A percentile compares a stretch with the other conserved stretches of the same genome.
These are phyloP conservation scores for Solen grandis DNA, from an alignment of 1,140 invertebrate genomes.

Conservation along the genomic window DNA sequence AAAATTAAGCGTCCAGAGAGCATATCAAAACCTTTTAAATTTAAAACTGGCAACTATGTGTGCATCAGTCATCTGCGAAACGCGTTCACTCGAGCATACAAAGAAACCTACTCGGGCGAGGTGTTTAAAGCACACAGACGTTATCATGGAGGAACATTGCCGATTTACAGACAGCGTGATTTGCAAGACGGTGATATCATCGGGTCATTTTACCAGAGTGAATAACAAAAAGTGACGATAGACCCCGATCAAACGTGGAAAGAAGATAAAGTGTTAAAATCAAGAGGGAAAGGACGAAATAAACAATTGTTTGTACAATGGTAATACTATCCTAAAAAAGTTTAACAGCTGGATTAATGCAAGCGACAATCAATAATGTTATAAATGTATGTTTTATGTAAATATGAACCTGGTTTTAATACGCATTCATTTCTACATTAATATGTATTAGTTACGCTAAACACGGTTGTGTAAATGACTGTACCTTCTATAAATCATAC, in stretches of 20 bases:
- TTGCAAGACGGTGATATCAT: conserved; percentile 32
- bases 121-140: not conserved
- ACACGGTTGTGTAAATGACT: too few species aligned
- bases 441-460: too few species aligned
- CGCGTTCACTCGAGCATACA: too few species aligned
- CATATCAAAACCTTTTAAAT: not conserved
- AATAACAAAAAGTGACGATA: too few species aligned
- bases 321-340: conserved; percentile 35
- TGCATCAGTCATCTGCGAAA: conserved; percentile 5
- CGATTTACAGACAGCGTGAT: conserved; percentile 47
- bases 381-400: too few species aligned
- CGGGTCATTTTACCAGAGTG: conserved; percentile 53
- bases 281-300: conserved; percentile 49
- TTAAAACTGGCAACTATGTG: not conserved
- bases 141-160: conserved; percentile 13
- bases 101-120: too few species aligned
- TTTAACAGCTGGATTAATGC: conserved; percentile 29
- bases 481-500: too few species aligned
- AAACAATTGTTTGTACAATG: conserved; percentile 57
- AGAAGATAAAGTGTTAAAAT: too few species aligned
- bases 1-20: not conserved
- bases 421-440: too few species aligned
- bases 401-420: too few species aligned
- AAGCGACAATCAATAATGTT: too few species aligned
- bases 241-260: too few species aligned